Evolutionary conservation across 2,888 invertebrate species (phyloP).

Genomic region (Erynnis tages): DNA sequence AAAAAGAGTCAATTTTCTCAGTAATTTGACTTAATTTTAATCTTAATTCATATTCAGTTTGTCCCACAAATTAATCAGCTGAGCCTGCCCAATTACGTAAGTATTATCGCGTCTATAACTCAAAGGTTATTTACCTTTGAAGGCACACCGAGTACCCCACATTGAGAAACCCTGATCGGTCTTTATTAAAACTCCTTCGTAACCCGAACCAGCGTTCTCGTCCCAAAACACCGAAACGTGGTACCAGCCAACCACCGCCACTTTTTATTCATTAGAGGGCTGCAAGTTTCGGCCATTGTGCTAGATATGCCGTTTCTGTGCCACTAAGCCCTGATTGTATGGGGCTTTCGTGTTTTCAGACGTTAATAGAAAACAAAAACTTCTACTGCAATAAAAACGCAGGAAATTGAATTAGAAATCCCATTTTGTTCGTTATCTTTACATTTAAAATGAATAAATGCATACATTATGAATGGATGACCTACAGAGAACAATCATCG

Average conservation of each 20-base stretch:
- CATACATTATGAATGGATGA: constrained; percentile 28
- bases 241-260: constrained; percentile 61
- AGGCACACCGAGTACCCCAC: no score
- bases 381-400: constrained; percentile 45
- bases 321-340: constrained; percentile 71
- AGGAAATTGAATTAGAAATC: constrained; percentile 57
- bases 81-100: no score
- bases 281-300: constrained; percentile 73
- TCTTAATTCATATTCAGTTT: no score
- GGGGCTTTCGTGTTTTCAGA: constrained; percentile 63
- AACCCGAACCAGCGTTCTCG: constrained; percentile 29
- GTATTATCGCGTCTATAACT: no score
- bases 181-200: constrained; percentile 17
- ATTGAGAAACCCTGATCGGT: no score
- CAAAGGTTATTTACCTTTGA: no score
- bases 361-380: constrained; percentile 63
- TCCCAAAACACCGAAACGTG: constrained; percentile 37
- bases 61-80: no score
- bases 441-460: constrained; percentile 35
- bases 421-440: constrained; percentile 39
- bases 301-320: constrained; percentile 69
- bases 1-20: no score
- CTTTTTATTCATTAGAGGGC: constrained; percentile 76
- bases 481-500: constrained; percentile 27
- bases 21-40: no score